Base-by-base conservation (phyloP, 1,140 invertebrate genomes). In the Megalonaias nervosa region DNA sequence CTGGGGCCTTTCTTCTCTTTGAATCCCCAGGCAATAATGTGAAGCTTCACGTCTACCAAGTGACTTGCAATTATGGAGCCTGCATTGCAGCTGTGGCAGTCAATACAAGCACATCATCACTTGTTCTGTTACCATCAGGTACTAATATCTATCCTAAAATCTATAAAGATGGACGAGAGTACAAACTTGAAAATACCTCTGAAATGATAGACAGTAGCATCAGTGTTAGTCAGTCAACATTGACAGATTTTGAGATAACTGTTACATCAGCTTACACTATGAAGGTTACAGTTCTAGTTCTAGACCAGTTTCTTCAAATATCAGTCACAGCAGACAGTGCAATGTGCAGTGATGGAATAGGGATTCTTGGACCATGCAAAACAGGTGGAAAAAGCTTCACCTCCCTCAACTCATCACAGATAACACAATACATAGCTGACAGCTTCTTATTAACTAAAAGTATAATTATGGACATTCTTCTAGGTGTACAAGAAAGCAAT, bases 1-100 rank as follows among this genome's bases (percentile, higher is more conserved):
- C 79, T 38, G 84, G 84, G 21, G 80, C 75, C 12, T 84, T 82
- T 67, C 56, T 71, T 12, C n/a, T 82, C 26, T 80, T 82, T 31
- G 70, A 66, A 21, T 78, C 79, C n/a, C 26, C 71, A 5, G 21
- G 23, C 12, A 68, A 74, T 13, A 57, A 62, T 67, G 68, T 79
- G 6, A 77, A 82, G 31, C 69, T 82, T 23, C 82, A 85, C 65
- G 75, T 78, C 55, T 75, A 82, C 68, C 74, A 78, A 48, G 77
- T 80, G 15, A 66, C 38, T 9, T 84, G 82, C 68, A 23, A 74
- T 19, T 76, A 70, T 21, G 82, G 80, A 2, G 74, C 77, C 56
- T 84, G 82, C 64, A 59, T 80, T 59, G 71, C 74, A 19, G 80
- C 71, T 16, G 66, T 84, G 60, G 79, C 77, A 21, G 19, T 84